Percentiles rank a stretch among this genome's conserved stretches.
Evolutionary conservation across 2,888 invertebrate genomes (phyloP).

Genomic region (Buathra laborator): DNA sequence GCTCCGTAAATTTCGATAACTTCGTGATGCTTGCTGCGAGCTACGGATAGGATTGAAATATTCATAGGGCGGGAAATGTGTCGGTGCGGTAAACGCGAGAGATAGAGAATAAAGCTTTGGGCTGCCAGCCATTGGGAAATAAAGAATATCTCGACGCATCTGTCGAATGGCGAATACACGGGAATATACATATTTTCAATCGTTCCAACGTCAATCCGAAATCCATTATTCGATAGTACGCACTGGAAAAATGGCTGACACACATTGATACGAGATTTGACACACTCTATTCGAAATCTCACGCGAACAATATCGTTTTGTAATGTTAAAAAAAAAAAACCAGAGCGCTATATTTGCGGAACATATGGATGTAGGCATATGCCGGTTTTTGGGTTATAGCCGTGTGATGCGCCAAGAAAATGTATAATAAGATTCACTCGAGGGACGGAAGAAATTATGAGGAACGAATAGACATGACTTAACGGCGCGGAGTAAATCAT

Average conservation of each 20-base stretch:
- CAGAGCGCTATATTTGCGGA: no score
- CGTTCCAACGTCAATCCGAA: constrained; percentile 42
- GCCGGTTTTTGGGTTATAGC: not conserved
- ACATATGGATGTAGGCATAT: no score
- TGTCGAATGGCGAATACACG: constrained; percentile 19
- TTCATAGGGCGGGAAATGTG: not conserved
- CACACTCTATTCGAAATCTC: not conserved
- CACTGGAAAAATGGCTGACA: not conserved
- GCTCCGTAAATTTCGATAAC: constrained; percentile 3
- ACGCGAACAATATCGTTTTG: not conserved
- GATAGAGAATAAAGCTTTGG: not conserved
- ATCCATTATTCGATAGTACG: constrained; percentile 18
- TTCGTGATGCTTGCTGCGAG: not conserved
- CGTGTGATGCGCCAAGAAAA: no score
- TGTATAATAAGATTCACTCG: no score
- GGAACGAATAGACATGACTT: not conserved
- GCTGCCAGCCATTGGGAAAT: constrained; percentile 3
- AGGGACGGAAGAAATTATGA: not conserved
- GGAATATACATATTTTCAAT: constrained; percentile 25
- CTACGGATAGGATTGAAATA: constrained; percentile 15
- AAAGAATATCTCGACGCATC: constrained; percentile 4
- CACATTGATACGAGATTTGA: constrained; percentile 27
- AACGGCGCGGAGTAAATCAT: not conserved
- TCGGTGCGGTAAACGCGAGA: not conserved
- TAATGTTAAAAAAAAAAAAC: not conserved